These are phyloP conservation scores for Brachypterus glaber DNA, from an alignment of 2,888 invertebrate species.

Conservation along the genomic window DNA sequence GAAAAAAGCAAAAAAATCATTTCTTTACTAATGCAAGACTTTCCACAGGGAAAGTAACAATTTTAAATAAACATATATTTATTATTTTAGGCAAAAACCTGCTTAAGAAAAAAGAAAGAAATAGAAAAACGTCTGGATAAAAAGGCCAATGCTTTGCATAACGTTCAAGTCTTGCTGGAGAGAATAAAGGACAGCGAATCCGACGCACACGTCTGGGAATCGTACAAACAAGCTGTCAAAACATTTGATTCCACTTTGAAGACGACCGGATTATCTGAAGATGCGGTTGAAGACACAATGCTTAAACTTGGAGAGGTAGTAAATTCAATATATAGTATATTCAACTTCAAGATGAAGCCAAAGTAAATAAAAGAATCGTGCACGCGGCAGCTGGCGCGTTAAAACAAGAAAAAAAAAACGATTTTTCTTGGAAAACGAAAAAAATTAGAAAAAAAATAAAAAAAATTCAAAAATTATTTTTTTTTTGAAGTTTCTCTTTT, in stretches of 20 bases:
- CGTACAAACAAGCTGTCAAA: slow-evolving; percentile 57
- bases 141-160: slow-evolving; percentile 47
- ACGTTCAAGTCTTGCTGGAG: slow-evolving; percentile 49
- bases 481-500: no score
- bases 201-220: slow-evolving; percentile 47
- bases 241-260: slow-evolving; percentile 58
- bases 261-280: slow-evolving; percentile 55
- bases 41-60: no score
- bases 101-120: slow-evolving; percentile 52
- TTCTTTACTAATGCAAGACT: no score
- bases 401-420: no score
- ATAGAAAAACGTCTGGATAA: slow-evolving; percentile 48
- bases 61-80: slow-evolving; percentile 6
- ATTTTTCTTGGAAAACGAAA: no score
- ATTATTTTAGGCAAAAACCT: slow-evolving; percentile 48
- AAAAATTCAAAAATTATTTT: no score
- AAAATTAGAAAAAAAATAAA: no score
- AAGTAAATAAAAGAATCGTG: no score
- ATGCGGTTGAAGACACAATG: slow-evolving; percentile 61
- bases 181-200: slow-evolving; percentile 50
- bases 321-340: no score
- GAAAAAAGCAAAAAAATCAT: no score
- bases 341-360: no score
- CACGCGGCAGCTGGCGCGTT: no score
- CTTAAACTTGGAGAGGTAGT: slow-evolving; percentile 61